Base-by-base conservation (phyloP, 2,113 vertebrate species). In the Spheniscus mendiculus region DNA sequence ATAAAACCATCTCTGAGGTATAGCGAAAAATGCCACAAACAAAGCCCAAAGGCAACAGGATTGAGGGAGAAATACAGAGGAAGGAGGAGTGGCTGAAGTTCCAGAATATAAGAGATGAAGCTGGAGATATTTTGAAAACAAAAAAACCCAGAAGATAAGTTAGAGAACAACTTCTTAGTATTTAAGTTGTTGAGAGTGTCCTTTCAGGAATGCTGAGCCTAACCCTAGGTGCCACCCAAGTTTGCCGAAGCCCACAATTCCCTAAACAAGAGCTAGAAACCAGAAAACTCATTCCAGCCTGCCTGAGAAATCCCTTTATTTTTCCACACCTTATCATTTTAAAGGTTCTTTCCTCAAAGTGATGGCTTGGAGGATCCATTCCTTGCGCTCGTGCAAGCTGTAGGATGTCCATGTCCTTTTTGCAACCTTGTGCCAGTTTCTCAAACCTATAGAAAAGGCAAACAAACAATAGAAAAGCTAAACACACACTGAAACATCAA, bases 271-370 rank as follows among this genome's bases (percentile, higher is more conserved):
- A 25, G 12, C 34, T 40, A 80, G 66, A 73, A 55, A 76, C 15
- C 30, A 76, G 38, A 44, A 61, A 81, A 61, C 22, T 40, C 65
- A 55, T 90, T 50, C 40, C 62, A 74, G 58, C 19, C 73, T 83
- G 49, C 22, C 61, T 58, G 34, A 70, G 25, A 77, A 90, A 49
- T 72, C 36, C 12, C 29, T 63, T 66, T 66, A 32, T 4, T 80
- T 82, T 86, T 69, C 32, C 70, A 40, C 15, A 99, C 99, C 99
- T 98, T 97, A 99, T 99, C 7, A 99, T 99, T 97, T 98, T 98
- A 93, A 99, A 99, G 4, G 99, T 99, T 94, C 98, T 99, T 97
- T 99, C 98, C 94, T 99, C 99, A 93, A 99, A 99, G 95, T 99
- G 99, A 97, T 99, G 99, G 91, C 98, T 98, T 38, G 99, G 99